Base-by-base conservation (phyloP, 2,797 vertebrate species). In the Rhabdomys pumilio region DNA sequence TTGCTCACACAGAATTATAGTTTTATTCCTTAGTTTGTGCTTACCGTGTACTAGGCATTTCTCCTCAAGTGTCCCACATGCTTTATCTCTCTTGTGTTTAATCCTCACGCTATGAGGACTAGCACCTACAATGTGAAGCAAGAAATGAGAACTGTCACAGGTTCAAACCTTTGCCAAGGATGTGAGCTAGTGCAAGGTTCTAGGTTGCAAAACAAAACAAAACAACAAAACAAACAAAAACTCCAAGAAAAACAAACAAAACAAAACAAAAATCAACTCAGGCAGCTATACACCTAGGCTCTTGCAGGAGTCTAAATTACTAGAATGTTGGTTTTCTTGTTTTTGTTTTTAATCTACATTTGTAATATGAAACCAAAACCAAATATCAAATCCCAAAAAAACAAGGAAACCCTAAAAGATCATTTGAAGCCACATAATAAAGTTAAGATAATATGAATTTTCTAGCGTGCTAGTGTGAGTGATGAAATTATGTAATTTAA, bases 381-480 rank as follows among this genome's bases (percentile, higher is more conserved):
- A 67, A 86, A 53, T 41, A 79, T 3, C 59, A 67, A 86, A 53
- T 41, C 15, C 31, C 11, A 50, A 59, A 38, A 31, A 38, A 86
- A 47, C 17, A 31, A 55, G n/a, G 55, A 76, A 95, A 87, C 1
- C 3, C 63, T 83, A 82, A 47, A 94, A 93, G 89, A 89, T 92
- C 72, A 93, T 90, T 96, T 91, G 94, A 95, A 95, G 34, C 29
- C 17, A 72, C 50, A n/a, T 41, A 89, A 80, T 86, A 95, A 95
- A 96, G n/a, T 72, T 50, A 90, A 95, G 61, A 73, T 91, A 82
- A 84, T 92, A 93, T 75, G 97, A 88, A 92, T 92, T 96, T 96
- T 92, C 82, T 31, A 89, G 47, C 31, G 13, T 38, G n/a, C 77
- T 88, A 76, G 55, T 34, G 84, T 38, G 87, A 83, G 79, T 91